Conservation (phyloP, 2,888 invertebrate species). For the Imbricaverruca yamaguchii region DNA sequence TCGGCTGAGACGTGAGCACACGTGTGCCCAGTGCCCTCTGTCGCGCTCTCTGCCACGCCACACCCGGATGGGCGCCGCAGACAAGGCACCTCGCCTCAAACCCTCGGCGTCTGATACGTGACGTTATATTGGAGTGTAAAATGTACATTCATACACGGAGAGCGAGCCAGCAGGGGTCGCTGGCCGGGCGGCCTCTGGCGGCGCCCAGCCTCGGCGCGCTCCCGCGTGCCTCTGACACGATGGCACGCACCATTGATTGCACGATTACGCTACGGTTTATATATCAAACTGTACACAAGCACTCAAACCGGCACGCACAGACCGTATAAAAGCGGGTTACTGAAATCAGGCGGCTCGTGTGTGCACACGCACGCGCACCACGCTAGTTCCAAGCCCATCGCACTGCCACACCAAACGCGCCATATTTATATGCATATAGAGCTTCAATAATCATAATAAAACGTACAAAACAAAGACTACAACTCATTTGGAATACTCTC, state of each 20-base stretch:
- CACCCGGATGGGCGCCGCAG: too few species aligned
- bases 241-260: slow-evolving; percentile 7
- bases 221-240: background rate
- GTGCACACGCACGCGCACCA: background rate
- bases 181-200: background rate
- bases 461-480: slow-evolving; percentile 5
- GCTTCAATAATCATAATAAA: background rate
- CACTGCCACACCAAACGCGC: background rate
- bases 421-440: background rate
- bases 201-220: background rate
- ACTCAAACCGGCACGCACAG: background rate
- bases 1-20: too few species aligned
- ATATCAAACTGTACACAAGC: slow-evolving; percentile 16
- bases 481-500: background rate
- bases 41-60: too few species aligned
- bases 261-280: background rate
- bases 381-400: too few species aligned
- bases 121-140: slow-evolving; percentile 20
- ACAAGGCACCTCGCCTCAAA: too few species aligned
- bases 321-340: slow-evolving; percentile 15
- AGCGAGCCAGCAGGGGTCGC: background rate
- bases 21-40: too few species aligned
- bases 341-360: background rate
- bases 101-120: background rate
- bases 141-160: slow-evolving; percentile 6